A percentile compares a stretch with the other conserved stretches of the same genome.
Evolutionary conservation across 2,113 vertebrate genomes (phyloP).

Genomic region (Nerophis ophidion): DNA sequence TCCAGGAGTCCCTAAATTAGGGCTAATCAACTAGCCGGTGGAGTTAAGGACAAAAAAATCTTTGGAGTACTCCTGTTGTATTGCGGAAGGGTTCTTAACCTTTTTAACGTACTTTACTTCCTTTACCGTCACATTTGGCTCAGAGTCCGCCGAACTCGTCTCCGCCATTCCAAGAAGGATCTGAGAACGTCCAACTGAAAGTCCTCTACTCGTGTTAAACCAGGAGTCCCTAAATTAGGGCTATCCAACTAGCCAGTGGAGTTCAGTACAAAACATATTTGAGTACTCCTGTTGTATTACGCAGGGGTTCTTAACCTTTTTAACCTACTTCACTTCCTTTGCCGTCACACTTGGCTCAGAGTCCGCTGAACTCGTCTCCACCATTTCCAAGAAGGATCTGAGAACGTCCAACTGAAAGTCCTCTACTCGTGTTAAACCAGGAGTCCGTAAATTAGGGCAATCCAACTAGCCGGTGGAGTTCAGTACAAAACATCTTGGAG

Average conservation of each 20-base stretch:
- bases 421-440: background rate
- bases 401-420: background rate
- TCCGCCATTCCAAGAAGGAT: background rate
- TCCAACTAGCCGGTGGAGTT: no score
- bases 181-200: background rate
- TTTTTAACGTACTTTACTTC: background rate
- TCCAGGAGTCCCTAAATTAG: background rate
- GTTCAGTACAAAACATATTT: no score
- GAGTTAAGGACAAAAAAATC: no score
- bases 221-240: no score
- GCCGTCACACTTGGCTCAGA: constrained; percentile 3
- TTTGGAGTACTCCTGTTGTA: no score
- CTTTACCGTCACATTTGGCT: constrained; percentile 4
- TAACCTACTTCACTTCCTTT: background rate
- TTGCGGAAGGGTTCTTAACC: no score
- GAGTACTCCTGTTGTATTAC: no score
- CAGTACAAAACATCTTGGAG: no score
- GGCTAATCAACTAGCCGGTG: no score
- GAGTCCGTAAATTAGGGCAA: background rate
- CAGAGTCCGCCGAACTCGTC: background rate
- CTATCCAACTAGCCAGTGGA: no score
- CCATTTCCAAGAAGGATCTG: background rate
- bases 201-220: background rate
- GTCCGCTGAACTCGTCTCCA: background rate
- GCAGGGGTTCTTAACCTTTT: no score